A percentile compares a stretch with the other conserved stretches of the same genome.
Conservation (phyloP, 2,888 invertebrate species). For the Tipula helvola region DNA sequence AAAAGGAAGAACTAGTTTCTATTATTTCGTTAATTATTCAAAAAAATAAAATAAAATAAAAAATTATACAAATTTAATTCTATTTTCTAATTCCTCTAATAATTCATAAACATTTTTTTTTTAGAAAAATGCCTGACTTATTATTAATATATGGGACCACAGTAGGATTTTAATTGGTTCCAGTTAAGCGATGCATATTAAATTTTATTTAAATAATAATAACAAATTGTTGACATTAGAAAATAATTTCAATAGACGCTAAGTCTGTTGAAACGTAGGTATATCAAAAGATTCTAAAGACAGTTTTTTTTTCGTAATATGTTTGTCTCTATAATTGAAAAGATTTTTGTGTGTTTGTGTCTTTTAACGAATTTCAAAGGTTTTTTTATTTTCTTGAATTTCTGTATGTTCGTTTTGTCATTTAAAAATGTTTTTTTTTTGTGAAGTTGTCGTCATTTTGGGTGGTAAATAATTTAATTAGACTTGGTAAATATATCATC, state of each 20-base stretch:
- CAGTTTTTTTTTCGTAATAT: neutral
- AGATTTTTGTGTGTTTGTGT: neutral
- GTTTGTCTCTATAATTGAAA: neutral
- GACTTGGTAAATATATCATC: neutral
- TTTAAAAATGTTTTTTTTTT: neutral
- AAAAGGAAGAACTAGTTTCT: neutral
- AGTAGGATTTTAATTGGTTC: conserved; percentile 4
- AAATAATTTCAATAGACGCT: neutral
- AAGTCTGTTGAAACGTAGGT: neutral
- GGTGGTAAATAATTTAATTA: neutral
- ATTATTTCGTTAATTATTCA: neutral
- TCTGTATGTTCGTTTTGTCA: neutral
- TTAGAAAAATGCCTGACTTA: neutral
- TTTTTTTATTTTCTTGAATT: neutral
- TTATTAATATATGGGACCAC: neutral
- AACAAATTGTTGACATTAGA: neutral
- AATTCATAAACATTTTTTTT: neutral
- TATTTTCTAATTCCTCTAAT: neutral
- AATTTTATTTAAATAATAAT: neutral
- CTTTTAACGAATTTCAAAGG: neutral
- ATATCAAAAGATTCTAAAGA: neutral
- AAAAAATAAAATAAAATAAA: neutral
- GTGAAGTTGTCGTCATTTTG: neutral
- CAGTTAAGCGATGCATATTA: neutral
- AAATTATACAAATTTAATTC: neutral